Percentiles rank a stretch among this genome's conserved stretches.
These are phyloP conservation scores for Camponotus pennsylvanicus DNA, from an alignment of 1,140 invertebrate species.

Conservation along the genomic window DNA sequence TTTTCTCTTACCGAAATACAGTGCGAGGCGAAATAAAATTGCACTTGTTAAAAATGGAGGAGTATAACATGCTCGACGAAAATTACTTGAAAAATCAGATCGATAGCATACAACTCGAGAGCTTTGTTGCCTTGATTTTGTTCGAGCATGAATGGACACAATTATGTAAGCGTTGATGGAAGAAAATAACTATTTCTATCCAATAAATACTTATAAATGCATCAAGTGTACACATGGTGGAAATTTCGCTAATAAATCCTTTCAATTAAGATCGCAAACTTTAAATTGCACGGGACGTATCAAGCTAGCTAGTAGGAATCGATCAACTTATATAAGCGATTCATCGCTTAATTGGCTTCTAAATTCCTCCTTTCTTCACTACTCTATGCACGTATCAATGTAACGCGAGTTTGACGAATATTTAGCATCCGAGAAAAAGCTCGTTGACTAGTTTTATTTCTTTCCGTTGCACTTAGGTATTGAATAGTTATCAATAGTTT, in stretches of 20 bases:
- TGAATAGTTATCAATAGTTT: slow-evolving; percentile 37
- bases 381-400: neutral
- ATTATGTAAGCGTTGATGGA: neutral
- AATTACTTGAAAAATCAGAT: neutral
- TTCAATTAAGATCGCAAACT: neutral
- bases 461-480: slow-evolving; percentile 35
- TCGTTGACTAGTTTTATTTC: slow-evolving; percentile 38
- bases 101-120: neutral
- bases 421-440: slow-evolving; percentile 49
- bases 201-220: neutral
- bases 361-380: neutral
- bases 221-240: too few relatives aligned
- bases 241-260: neutral
- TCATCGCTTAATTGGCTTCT: slow-evolving; percentile 26
- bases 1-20: neutral
- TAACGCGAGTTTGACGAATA: neutral
- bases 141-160: neutral
- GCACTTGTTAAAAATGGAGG: neutral
- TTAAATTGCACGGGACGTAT: neutral
- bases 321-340: neutral
- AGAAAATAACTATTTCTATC: neutral
- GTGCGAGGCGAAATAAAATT: neutral
- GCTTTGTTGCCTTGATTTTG: neutral
- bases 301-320: neutral
- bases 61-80: neutral